Percentiles rank a stretch among this genome's conserved stretches.
Conservation (phyloP, 2,797 vertebrate species). For the Kryptolebias ocellatus region DNA sequence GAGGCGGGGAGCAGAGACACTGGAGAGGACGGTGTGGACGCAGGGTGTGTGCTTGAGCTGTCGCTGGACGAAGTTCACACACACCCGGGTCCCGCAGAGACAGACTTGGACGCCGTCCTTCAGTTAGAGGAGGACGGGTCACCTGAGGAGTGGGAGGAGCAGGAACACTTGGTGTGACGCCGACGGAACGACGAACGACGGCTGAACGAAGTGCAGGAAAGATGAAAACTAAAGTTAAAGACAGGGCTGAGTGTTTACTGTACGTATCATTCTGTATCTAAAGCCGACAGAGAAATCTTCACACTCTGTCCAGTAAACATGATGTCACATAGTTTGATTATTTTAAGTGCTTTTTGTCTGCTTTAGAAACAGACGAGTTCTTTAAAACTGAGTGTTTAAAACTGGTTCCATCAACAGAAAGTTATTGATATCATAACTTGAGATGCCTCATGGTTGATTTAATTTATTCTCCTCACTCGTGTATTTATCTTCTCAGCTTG, state of each 20-base stretch:
- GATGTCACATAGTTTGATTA: slow-evolving; percentile 67
- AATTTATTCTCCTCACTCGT: slow-evolving; percentile 58
- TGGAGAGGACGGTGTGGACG: slow-evolving; percentile 32
- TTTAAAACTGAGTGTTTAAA: slow-evolving; percentile 38
- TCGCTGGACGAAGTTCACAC: slow-evolving; percentile 72
- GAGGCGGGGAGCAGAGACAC: slow-evolving; percentile 58
- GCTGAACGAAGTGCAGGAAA: slow-evolving; percentile 4
- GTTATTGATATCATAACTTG: slow-evolving; percentile 68
- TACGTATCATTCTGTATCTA: slow-evolving; percentile 72
- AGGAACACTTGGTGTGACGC: slow-evolving; percentile 92
- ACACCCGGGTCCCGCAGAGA: slow-evolving; percentile 55
- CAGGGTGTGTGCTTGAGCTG: slow-evolving; percentile 66
- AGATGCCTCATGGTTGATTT: slow-evolving; percentile 53
- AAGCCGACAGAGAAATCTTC: slow-evolving; percentile 45
- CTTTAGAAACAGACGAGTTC: slow-evolving; percentile 52
- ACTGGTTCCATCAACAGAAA: slow-evolving; percentile 54
- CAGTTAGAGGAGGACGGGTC: slow-evolving; percentile 79
- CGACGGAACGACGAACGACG: background rate
- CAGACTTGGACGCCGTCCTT: slow-evolving; percentile 60
- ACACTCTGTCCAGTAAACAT: slow-evolving; percentile 63
- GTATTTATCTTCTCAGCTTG: slow-evolving; percentile 51
- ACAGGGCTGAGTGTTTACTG: slow-evolving; percentile 50
- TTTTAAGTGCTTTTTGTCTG: slow-evolving; percentile 68
- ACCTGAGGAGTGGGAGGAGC: slow-evolving; percentile 90
- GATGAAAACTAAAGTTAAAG: background rate